Evolutionary conservation across 2,797 vertebrate genomes (phyloP).

Genomic region (Rhinatrema bivittatum): DNA sequence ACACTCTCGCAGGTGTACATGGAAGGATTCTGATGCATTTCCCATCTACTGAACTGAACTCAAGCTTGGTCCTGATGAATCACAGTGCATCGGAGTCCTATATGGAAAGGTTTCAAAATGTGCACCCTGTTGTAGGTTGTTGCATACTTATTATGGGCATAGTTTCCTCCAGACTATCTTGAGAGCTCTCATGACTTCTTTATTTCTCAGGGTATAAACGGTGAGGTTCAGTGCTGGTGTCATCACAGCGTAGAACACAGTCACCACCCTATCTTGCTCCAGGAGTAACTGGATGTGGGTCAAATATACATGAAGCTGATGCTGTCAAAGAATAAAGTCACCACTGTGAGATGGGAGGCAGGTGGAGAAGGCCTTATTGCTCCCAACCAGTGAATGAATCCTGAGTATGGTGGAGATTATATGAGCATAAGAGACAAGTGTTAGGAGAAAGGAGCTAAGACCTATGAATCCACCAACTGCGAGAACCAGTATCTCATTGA

Average conservation of each 20-base stretch:
- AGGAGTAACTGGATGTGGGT: constrained; percentile 4
- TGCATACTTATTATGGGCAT: too few relatives aligned
- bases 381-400: background rate
- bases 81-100: too few relatives aligned
- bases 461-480: constrained; percentile 1
- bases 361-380: constrained; percentile 1
- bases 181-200: background rate
- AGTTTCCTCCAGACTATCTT: too few relatives aligned
- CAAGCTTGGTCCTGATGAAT: too few relatives aligned
- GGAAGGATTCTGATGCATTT: too few relatives aligned
- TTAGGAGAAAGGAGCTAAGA: background rate
- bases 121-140: too few relatives aligned
- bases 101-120: too few relatives aligned
- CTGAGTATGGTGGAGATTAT: background rate
- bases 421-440: background rate
- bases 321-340: constrained; percentile 4
- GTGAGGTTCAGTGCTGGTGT: constrained; percentile 3
- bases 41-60: too few relatives aligned
- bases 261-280: background rate
- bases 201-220: constrained; percentile 5
- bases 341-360: constrained; percentile 4
- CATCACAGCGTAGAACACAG: constrained; percentile 8
- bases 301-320: constrained; percentile 9
- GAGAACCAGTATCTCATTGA: constrained; percentile 2
- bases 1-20: too few relatives aligned